Evolutionary conservation across 2,797 vertebrate species (phyloP).

Genomic region (Adelosebastes latens): DNA sequence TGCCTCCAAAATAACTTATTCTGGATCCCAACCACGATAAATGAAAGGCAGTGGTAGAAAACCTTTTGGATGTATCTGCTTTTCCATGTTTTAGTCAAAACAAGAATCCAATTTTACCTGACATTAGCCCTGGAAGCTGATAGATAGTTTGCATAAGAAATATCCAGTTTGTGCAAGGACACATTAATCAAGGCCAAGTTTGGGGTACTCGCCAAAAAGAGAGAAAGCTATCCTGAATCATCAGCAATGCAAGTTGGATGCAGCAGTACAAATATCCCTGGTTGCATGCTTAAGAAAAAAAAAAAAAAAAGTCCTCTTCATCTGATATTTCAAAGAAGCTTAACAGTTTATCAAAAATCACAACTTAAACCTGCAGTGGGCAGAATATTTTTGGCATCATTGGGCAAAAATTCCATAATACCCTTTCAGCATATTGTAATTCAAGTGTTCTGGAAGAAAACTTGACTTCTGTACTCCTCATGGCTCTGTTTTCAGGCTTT

Average conservation of each 20-base stretch:
- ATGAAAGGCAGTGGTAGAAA: background rate
- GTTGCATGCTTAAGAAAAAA: background rate
- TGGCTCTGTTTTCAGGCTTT: no score
- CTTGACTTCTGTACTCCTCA: no score
- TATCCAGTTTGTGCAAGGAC: background rate
- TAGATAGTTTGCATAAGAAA: background rate
- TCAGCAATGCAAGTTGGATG: background rate
- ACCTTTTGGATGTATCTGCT: background rate
- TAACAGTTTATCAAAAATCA: background rate
- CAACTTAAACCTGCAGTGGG: background rate
- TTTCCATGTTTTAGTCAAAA: background rate
- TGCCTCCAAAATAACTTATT: background rate
- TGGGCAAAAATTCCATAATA: no score
- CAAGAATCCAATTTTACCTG: background rate
- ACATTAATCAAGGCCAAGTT: background rate
- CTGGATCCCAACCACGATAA: background rate
- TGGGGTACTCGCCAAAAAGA: background rate
- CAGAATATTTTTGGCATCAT: no score
- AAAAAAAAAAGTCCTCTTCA: background rate
- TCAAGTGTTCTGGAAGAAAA: no score
- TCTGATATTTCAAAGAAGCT: background rate
- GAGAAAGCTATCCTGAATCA: conserved; percentile 7
- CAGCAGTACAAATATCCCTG: background rate
- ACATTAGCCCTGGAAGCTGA: background rate
- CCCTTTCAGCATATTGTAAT: no score